Base-by-base conservation (phyloP, 2,113 vertebrate genomes). In the Calidris pugnax region DNA sequence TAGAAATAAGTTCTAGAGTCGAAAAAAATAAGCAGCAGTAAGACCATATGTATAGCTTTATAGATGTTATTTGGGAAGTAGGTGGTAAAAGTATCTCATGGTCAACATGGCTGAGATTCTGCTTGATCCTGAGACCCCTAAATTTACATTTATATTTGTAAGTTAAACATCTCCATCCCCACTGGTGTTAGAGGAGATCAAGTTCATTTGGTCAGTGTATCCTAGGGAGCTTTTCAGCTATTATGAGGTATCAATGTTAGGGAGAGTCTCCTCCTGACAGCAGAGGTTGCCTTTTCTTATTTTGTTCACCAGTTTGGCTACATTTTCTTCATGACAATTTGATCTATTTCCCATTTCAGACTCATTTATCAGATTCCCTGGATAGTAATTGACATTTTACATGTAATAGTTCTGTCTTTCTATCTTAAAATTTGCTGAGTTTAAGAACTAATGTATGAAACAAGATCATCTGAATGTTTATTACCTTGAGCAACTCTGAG, bases 361-460 rank as follows among this genome's bases (percentile, higher is more conserved):
- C 27, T 89, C 4, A 35, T 87, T 67, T 85, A 30, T 75, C 48
- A 83, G 43, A 72, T 68, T 85, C 48, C 43, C 78, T 72, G 35
- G 33, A 48, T 39, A 87, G 9, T 63, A 90, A 89, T 73, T 83
- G 82, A 87, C 48, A 91, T 79, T 94, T 90, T 79, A 43, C 35
- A 33, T 79, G 27, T 14, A 78, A 51, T 43, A 67, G 28, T 75
- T 85, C 39, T 17, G 1, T 63, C 57, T 64, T 89, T 75, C 66
- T 4, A 12, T 68, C 62, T 85, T 75, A 60, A 87, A 72, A 83
- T 76, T 76, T 93, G 32, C 19, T 48, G 48, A 85, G 27, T 78
- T 93, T 85, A 79, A 75, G 62, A 89, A 82, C 28, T 90, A 56
- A 87, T 85, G 91, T 82, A 73, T 79, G 51, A 72, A 96, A 75